A percentile compares a stretch with the other conserved stretches of the same genome.
phyloP scores from a whole-genome alignment of 1,140 invertebrate genomes.

The Aleiodes sp. region DNA sequence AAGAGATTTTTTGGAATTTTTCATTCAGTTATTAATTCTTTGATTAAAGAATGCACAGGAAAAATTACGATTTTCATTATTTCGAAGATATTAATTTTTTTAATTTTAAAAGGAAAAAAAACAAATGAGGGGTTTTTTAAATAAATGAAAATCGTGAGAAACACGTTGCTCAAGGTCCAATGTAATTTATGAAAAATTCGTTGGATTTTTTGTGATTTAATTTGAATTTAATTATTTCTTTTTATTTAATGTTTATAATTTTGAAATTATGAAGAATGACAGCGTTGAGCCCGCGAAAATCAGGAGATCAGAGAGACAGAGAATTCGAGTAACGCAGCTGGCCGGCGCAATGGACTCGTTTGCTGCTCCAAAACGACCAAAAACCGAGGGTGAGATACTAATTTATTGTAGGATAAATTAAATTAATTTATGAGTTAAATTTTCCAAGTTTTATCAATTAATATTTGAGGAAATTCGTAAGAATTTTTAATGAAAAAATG shows the following conservation, averaged over 20 bases:
- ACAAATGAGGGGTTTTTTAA: neutral
- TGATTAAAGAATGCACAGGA: no score
- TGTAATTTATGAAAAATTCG: no score
- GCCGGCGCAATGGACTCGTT: conserved; percentile 61
- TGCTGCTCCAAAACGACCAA: conserved; percentile 59
- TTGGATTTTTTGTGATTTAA: no score
- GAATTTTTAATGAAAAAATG: neutral
- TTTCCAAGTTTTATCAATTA: neutral
- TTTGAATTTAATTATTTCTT: neutral
- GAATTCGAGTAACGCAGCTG: conserved; percentile 47
- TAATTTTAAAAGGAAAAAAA: neutral
- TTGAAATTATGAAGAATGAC: conserved; percentile 36
- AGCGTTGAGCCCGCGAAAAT: conserved; percentile 57
- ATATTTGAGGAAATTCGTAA: neutral
- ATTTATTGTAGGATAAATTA: neutral
- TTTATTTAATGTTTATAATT: no score
- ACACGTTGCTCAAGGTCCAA: no score
- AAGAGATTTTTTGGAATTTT: no score
- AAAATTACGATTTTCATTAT: no score
- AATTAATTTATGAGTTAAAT: neutral
- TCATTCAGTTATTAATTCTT: no score
- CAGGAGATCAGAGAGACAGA: conserved; percentile 48
- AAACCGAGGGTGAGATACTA: conserved; percentile 61
- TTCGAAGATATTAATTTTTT: no score
- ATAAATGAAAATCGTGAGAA: no score